phyloP scores from a whole-genome alignment of 2,797 vertebrate species.

The Erithacus rubecula region DNA sequence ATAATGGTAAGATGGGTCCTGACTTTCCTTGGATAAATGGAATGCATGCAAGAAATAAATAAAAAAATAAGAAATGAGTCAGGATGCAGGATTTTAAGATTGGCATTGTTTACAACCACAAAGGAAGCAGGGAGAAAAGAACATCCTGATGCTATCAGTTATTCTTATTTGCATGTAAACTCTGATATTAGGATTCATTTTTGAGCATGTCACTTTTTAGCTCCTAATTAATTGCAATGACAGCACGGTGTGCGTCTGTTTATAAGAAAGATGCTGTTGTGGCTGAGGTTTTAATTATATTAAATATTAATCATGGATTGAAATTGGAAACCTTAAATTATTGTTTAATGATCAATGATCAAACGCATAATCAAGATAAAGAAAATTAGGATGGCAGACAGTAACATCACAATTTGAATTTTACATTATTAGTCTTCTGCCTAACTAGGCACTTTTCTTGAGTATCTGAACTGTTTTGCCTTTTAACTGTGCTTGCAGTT shows the following conservation, averaged over 20 bases:
- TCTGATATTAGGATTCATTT: slow-evolving; percentile 51
- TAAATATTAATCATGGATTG: slow-evolving; percentile 64
- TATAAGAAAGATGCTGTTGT: slow-evolving; percentile 26
- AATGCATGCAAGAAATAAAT: not conserved
- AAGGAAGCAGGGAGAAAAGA: slow-evolving; percentile 28
- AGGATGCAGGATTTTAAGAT: slow-evolving; percentile 1
- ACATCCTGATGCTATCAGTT: not conserved
- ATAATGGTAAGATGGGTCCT: not conserved
- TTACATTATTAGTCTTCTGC: slow-evolving; percentile 73
- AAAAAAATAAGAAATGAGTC: not conserved
- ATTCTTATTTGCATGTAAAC: slow-evolving; percentile 53
- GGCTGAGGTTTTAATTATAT: slow-evolving; percentile 70
- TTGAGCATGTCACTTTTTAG: slow-evolving; percentile 67
- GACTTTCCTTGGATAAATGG: not conserved
- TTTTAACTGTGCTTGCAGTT: slow-evolving; percentile 82
- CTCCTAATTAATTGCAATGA: slow-evolving; percentile 74
- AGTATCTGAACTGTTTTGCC: slow-evolving; percentile 76
- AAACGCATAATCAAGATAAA: slow-evolving; percentile 70
- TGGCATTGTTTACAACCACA: slow-evolving; percentile 31
- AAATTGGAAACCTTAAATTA: slow-evolving; percentile 73
- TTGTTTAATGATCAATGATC: slow-evolving; percentile 75
- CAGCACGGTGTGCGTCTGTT: slow-evolving; percentile 6
- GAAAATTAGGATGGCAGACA: slow-evolving; percentile 70
- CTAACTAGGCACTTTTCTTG: slow-evolving; percentile 78
- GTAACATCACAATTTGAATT: slow-evolving; percentile 60